Percentiles rank a stretch among this genome's conserved stretches.
phyloP scores from a whole-genome alignment of 1,140 invertebrate genomes.

The Harlomillsia oculata region DNA sequence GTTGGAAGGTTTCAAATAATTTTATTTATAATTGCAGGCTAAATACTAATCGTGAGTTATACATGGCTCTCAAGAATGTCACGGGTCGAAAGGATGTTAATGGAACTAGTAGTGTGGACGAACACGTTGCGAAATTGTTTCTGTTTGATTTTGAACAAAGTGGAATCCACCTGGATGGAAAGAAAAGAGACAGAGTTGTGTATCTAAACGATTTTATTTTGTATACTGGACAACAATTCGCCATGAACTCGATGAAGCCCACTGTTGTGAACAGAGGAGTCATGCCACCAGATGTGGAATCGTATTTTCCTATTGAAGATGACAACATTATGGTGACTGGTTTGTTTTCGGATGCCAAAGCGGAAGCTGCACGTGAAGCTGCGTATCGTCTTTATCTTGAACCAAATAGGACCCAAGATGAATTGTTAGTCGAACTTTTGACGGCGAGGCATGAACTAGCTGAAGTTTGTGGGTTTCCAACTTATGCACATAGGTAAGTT shows the following conservation, averaged over 20 bases:
- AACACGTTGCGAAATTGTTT: conserved; percentile 78
- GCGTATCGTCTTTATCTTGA: conserved; percentile 78
- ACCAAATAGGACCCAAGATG: conserved; percentile 66
- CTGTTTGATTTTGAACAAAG: conserved; percentile 94
- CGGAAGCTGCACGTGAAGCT: conserved; percentile 69
- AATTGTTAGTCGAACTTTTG: conserved; percentile 61
- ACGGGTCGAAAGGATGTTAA: conserved; percentile 59
- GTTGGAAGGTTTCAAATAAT: not conserved
- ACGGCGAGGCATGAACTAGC: conserved; percentile 65
- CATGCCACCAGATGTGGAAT: conserved; percentile 59
- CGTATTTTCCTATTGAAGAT: conserved; percentile 63
- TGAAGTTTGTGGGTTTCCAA: conserved; percentile 70
- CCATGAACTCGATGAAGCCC: conserved; percentile 60
- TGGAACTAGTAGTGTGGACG: conserved; percentile 61
- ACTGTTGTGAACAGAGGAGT: conserved; percentile 51
- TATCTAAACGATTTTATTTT: conserved; percentile 70
- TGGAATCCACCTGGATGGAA: conserved; percentile 84
- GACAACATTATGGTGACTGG: conserved; percentile 64
- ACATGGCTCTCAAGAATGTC: conserved; percentile 61
- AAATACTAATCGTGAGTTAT: conserved; percentile 79
- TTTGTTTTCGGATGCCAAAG: conserved; percentile 68
- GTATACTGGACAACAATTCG: conserved; percentile 73
- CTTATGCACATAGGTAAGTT: conserved; percentile 68
- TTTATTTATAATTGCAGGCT: conserved; percentile 50
- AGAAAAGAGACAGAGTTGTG: conserved; percentile 64